These are phyloP conservation scores for Glossophaga mutica DNA, from an alignment of 2,797 vertebrate species.

Conservation along the genomic window DNA sequence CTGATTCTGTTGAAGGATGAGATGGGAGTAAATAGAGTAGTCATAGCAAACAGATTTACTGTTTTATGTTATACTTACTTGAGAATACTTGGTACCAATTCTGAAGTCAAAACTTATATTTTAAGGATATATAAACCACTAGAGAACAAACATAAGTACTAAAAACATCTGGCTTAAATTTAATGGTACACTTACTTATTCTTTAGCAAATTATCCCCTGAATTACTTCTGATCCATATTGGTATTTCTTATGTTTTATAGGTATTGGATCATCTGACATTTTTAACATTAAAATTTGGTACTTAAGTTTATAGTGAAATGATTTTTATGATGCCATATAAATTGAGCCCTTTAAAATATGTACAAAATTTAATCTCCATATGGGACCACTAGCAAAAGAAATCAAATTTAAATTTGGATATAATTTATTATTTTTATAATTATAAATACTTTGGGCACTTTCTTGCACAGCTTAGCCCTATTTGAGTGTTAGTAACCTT, in stretches of 20 bases:
- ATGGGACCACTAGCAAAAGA: not conserved
- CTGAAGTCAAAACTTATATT: not conserved
- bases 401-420: conserved; percentile 13
- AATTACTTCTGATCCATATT: not conserved
- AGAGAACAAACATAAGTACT: not conserved
- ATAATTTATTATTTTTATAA: not conserved
- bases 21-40: not conserved
- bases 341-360: conserved; percentile 24
- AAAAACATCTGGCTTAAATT: not conserved
- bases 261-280: not conserved
- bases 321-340: not conserved
- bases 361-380: not conserved
- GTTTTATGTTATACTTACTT: not conserved
- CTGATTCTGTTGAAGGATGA: not conserved
- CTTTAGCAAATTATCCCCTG: not conserved
- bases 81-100: not conserved
- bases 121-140: not conserved
- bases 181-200: not conserved
- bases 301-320: not conserved
- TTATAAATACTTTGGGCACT: not conserved
- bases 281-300: not conserved
- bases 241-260: not conserved
- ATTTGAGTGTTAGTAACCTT: conserved; percentile 26
- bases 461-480: not conserved
- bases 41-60: not conserved